Conservation (phyloP, 2,888 invertebrate genomes). For the Cataglyphis altisquamis region DNA sequence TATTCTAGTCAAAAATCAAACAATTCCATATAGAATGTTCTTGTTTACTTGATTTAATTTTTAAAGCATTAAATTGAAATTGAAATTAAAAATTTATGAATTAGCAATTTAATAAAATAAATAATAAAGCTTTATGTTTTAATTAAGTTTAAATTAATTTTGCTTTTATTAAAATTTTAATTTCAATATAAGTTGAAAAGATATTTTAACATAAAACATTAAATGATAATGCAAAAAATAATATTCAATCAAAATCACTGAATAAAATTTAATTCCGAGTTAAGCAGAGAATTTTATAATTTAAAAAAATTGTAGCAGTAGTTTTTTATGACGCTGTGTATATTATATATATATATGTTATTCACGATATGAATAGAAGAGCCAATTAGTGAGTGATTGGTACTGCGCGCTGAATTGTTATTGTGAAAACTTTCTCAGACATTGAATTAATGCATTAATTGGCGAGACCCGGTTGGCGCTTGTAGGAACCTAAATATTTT, state of each 20-base stretch:
- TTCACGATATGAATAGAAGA: conserved; percentile 9
- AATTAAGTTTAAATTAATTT: background rate
- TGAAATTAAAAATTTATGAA: background rate
- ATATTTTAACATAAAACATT: background rate
- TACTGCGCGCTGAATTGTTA: conserved; percentile 31
- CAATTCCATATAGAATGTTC: background rate
- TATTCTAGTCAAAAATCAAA: conserved; percentile 8
- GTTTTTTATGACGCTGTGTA: conserved; percentile 6
- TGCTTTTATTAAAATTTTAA: conserved; percentile 2
- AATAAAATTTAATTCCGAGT: background rate
- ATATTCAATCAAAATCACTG: background rate
- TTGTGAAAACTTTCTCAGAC: conserved; percentile 15
- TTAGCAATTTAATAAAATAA: background rate
- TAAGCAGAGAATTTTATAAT: conserved; percentile 3
- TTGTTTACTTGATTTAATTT: background rate
- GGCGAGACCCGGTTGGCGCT: conserved; percentile 33
- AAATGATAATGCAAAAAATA: background rate
- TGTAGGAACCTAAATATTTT: conserved; percentile 27
- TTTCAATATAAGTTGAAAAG: background rate
- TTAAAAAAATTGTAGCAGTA: background rate
- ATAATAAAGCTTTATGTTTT: background rate
- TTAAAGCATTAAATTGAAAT: background rate
- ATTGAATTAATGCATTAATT: conserved; percentile 43
- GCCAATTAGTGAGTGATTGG: conserved; percentile 43
- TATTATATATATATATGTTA: background rate